Evolutionary conservation across 2,888 invertebrate species (phyloP).

Genomic region (Leptopilina drosophilae): DNA sequence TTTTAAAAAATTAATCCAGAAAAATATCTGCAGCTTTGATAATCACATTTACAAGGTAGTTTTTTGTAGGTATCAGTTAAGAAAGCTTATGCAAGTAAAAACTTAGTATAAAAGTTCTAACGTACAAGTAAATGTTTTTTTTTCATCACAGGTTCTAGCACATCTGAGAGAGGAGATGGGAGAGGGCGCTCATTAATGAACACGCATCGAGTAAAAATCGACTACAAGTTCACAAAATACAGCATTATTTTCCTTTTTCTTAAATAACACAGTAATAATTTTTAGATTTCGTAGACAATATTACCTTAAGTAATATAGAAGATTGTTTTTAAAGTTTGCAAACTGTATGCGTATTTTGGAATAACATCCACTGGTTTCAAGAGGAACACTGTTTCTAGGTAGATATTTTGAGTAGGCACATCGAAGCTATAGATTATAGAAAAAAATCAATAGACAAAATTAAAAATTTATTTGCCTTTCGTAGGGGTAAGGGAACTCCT

Average conservation of each 20-base stretch:
- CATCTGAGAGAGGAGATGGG: conserved; percentile 1
- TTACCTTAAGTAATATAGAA: background rate
- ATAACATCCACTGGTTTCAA: conserved; percentile 33
- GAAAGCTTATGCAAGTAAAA: conserved; percentile 39
- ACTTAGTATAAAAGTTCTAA: conserved; percentile 34
- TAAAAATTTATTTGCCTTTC: conserved; percentile 1
- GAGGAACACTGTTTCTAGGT: conserved; percentile 38
- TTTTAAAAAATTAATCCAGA: background rate
- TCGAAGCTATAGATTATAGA: conserved; percentile 37
- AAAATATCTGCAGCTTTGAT: conserved; percentile 27
- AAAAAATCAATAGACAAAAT: conserved; percentile 27
- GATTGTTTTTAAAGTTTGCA: background rate
- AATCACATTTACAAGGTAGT: conserved; percentile 22
- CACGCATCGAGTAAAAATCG: conserved; percentile 27
- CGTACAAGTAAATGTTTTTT: conserved; percentile 32
- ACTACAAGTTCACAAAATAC: conserved; percentile 20
- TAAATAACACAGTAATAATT: conserved; percentile 17
- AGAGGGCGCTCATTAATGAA: background rate
- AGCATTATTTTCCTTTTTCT: background rate
- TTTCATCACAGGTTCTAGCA: conserved; percentile 19
- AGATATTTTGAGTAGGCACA: conserved; percentile 35
- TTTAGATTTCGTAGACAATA: conserved; percentile 24
- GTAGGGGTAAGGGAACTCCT: background rate
- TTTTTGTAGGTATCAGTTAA: conserved; percentile 24
- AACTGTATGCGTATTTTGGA: background rate